Base-by-base conservation (phyloP, 1,140 invertebrate genomes). In the Stegodyphus dumicola region DNA sequence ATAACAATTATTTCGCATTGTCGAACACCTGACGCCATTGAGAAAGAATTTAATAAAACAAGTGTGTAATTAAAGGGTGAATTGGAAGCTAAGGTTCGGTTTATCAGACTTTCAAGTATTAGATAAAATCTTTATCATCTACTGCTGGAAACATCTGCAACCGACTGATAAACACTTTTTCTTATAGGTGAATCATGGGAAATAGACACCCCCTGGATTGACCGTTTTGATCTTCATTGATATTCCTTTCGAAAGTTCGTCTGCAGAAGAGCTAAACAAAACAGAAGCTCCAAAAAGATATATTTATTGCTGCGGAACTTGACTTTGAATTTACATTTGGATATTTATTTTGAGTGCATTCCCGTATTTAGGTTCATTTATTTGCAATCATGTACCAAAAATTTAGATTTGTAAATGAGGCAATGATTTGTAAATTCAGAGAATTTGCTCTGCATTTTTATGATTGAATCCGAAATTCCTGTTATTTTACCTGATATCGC, bases 161-260 rank as follows among this genome's bases (percentile, higher is more conserved):
- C 18, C 48, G 69, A 69, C 56, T 84, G 81, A 84, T 84, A 84
- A 76, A 67, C 33, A 76, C 66, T 84, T 84, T 84, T 84, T 84
- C 49, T 84, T 84, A 67, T 54, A 84, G 81, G 81, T 84, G 18
- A 51, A 69, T 67, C 64, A 56, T 60, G 17, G 53, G 60, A 67
- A 67, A 73, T 49, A 53, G 49, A 84, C 81, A 84, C 81, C 81
- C 81, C 81, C 49, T 51, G 73, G 53, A 10, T 17, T 74, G 51
- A 53, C n/a, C 9, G 10, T 48, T 51, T 49, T 17, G 7, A 49
- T 71, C 49, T 51, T 48, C 33, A 71, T 49, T 48, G 33, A 49
- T 13, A 48, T 17, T 6, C 49, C 10, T 10, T 49, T 11, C 9
- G 0, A 15, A 71, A 13, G 18, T 10, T 69, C 18, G 66, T 18